Conservation (phyloP, 64 coral and sea anemone species). For the Stichodactyla helianthus region DNA sequence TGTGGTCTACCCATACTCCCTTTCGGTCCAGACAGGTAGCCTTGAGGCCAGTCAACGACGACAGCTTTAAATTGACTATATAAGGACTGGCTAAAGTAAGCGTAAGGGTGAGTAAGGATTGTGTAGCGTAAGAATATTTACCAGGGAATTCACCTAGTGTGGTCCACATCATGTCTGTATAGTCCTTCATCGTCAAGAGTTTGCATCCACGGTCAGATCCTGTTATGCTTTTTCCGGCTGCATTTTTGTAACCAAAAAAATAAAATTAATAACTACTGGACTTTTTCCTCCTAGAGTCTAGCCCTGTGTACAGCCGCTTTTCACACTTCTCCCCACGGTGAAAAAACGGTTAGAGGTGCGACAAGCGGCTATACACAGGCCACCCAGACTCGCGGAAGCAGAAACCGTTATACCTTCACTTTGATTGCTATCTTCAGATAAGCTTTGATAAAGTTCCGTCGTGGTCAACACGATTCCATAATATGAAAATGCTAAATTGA, state of each 20-base stretch:
- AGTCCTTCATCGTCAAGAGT: conserved; percentile 57
- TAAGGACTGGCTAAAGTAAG: not conserved
- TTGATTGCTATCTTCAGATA: conserved; percentile 21
- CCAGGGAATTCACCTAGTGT: conserved; percentile 87
- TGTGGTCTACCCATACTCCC: too few relatives aligned
- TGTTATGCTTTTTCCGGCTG: not conserved
- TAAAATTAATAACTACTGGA: too few relatives aligned
- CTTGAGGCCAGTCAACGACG: too few relatives aligned
- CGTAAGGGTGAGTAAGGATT: not conserved
- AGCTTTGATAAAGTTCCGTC: conserved; percentile 81
- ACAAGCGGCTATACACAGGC: too few relatives aligned
- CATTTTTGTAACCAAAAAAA: not conserved
- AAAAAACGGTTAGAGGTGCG: too few relatives aligned
- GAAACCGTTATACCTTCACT: too few relatives aligned
- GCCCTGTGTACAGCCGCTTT: too few relatives aligned
- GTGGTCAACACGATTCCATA: conserved; percentile 92
- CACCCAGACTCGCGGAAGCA: too few relatives aligned
- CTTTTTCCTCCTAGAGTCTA: too few relatives aligned
- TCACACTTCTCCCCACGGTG: too few relatives aligned
- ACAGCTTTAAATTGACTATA: too few relatives aligned
- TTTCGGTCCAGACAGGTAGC: too few relatives aligned
- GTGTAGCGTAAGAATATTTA: not conserved
- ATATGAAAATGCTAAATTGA: conserved; percentile 87
- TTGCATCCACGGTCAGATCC: conserved; percentile 50
- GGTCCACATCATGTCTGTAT: conserved; percentile 78